Base-by-base conservation (phyloP, 2,888 invertebrate species). In the Tipula unca region DNA sequence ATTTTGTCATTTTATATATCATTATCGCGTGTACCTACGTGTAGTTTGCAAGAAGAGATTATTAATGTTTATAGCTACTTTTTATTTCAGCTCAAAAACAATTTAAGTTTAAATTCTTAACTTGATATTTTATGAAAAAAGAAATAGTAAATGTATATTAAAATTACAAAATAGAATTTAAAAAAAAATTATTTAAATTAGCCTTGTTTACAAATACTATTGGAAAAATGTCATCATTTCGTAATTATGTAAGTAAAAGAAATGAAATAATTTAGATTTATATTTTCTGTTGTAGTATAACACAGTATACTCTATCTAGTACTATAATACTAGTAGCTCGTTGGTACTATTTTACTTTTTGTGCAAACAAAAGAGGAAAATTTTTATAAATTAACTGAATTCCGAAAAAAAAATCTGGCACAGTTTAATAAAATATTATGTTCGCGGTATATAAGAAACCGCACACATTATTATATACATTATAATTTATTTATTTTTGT, bases 141-240 rank as follows among this genome's bases (percentile, higher is more conserved):
- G 6, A 39, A 39, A 48, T 39, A 13, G 32, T 32, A 32, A 32
- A 32, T 32, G 32, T 39, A 17, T 48, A 69, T 10, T 69, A 6
- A 69, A 25, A 5, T 54, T 54, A 25, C 69, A 3, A 69, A 69
- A 69, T 69, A 69, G 6, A 25, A 69, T 20, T 17, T 25, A 25
- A 69, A 69, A 25, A 20, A 69, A 25, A 69, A 10, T 69, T 1
- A 6, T 54, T 69, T 69, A 69, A 69, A 25, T 69, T 69, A 69
- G 69, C 69, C 69, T 69, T 69, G 69, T 69, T 69, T 69, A 69
- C 69, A 69, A 69, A 69, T 20, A 25, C 69, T 25, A 10, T 1
- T 69, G 69, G 69, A 69, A 69, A 69, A 69, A 69, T 69, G 69
- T 69, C 69, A 69, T 69, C 69, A 69, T 69, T 69, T 69, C 69